These are phyloP conservation scores for Chunga burmeisteri DNA, from an alignment of 2,113 vertebrate species.

Conservation along the genomic window DNA sequence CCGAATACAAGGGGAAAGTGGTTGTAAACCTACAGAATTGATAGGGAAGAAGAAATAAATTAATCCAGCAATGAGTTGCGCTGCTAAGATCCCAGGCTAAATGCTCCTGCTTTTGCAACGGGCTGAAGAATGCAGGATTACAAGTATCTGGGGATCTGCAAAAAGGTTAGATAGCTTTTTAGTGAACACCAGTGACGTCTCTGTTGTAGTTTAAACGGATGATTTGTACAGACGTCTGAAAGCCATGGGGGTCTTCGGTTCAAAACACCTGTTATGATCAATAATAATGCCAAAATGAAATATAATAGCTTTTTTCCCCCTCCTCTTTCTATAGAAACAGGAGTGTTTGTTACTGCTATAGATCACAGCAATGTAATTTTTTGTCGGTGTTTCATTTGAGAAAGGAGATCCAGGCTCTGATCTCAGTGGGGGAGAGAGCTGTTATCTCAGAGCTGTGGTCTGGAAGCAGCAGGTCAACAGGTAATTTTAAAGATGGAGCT, in stretches of 20 bases:
- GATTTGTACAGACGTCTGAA: background rate
- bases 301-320: background rate
- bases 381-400: slow-evolving; percentile 6
- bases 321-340: background rate
- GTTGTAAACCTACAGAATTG: slow-evolving; percentile 1
- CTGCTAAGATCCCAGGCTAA: slow-evolving; percentile 42
- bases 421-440: background rate
- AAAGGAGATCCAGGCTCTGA: background rate
- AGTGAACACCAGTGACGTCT: background rate
- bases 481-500: slow-evolving; percentile 24
- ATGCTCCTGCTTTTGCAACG: background rate
- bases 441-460: background rate
- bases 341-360: background rate
- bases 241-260: background rate
- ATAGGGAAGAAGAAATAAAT: slow-evolving; percentile 56
- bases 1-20: background rate
- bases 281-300: slow-evolving; percentile 41
- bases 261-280: slow-evolving; percentile 37
- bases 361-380: background rate
- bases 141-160: slow-evolving; percentile 57
- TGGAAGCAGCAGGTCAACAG: slow-evolving; percentile 34
- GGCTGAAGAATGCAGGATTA: slow-evolving; percentile 54
- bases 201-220: background rate
- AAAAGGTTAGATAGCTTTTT: slow-evolving; percentile 56
- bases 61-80: slow-evolving; percentile 24